Evolutionary conservation across 2,888 invertebrate genomes (phyloP).

Genomic region (Synanthedon tipuliformis): DNA sequence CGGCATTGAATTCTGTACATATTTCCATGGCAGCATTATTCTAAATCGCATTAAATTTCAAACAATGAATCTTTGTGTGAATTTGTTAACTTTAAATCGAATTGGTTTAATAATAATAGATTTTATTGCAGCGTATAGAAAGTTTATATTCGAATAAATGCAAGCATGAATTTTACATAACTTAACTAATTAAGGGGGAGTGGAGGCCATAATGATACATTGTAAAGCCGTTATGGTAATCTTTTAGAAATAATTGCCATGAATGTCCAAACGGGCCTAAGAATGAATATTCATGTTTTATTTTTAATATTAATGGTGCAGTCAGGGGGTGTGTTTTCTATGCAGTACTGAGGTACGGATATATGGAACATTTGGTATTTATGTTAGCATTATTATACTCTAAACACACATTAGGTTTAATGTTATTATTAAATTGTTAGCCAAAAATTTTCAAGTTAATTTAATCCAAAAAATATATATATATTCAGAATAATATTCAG

Average conservation of each 20-base stretch:
- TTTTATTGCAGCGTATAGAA: not conserved
- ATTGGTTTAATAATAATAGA: not conserved
- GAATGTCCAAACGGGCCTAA: conserved; percentile 9
- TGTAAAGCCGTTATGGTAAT: conserved; percentile 30
- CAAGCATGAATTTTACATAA: not conserved
- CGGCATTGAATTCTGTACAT: too few relatives aligned
- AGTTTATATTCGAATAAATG: not conserved
- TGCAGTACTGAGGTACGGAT: not conserved
- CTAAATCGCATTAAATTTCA: too few relatives aligned
- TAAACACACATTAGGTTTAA: not conserved
- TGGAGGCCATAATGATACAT: conserved; percentile 24
- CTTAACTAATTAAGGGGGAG: conserved; percentile 35
- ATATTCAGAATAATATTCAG: too few relatives aligned
- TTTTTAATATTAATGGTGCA: not conserved
- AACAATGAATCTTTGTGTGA: too few relatives aligned
- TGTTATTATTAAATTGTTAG: too few relatives aligned
- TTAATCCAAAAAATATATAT: too few relatives aligned
- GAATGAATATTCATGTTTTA: conserved; percentile 22
- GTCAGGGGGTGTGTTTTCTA: not conserved
- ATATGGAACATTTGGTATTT: not conserved
- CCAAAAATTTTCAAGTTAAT: too few relatives aligned
- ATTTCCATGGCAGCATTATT: too few relatives aligned
- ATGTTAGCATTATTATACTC: not conserved
- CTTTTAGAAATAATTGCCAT: conserved; percentile 25
- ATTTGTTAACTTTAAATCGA: not conserved